A percentile compares a stretch with the other conserved stretches of the same genome.
phyloP scores from a whole-genome alignment of 2,113 vertebrate genomes.

The Rhombomys opimus region DNA sequence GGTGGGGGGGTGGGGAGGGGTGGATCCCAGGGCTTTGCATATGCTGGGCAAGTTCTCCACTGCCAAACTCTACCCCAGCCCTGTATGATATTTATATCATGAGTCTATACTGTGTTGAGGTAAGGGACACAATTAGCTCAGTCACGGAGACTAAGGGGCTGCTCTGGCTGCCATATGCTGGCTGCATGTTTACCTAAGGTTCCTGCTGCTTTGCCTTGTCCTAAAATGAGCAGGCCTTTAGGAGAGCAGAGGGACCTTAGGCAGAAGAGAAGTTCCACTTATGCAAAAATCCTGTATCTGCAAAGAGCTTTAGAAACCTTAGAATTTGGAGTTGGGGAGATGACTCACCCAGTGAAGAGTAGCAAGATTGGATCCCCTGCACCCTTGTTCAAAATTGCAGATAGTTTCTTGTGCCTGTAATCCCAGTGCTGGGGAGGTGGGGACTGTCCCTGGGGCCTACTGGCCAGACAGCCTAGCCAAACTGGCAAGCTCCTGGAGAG shows the following conservation, averaged over 20 bases:
- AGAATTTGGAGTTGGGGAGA: neutral
- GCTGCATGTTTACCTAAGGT: neutral
- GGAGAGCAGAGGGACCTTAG: rapidly evolving
- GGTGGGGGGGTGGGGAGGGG: neutral
- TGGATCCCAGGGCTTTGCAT: neutral
- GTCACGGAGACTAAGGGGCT: neutral
- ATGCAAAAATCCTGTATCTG: neutral
- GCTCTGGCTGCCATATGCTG: neutral
- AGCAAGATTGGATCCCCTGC: neutral
- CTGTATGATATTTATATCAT: neutral
- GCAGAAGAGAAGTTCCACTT: neutral
- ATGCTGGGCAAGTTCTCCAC: neutral
- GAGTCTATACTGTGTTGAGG: neutral
- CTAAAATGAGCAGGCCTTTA: neutral
- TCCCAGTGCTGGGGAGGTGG: too few species aligned
- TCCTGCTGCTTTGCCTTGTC: neutral
- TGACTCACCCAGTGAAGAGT: too few species aligned
- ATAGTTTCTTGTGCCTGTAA: neutral
- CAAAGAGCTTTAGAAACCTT: neutral
- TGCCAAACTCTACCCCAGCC: neutral
- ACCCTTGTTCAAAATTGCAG: neutral
- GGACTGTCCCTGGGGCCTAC: neutral
- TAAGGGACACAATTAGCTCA: neutral
- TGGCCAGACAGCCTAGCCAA: neutral
- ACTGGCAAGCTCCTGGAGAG: neutral